A percentile compares a stretch with the other conserved stretches of the same genome.
phyloP scores from a whole-genome alignment of 2,888 invertebrate genomes.

The Rhogogaster chlorosoma region DNA sequence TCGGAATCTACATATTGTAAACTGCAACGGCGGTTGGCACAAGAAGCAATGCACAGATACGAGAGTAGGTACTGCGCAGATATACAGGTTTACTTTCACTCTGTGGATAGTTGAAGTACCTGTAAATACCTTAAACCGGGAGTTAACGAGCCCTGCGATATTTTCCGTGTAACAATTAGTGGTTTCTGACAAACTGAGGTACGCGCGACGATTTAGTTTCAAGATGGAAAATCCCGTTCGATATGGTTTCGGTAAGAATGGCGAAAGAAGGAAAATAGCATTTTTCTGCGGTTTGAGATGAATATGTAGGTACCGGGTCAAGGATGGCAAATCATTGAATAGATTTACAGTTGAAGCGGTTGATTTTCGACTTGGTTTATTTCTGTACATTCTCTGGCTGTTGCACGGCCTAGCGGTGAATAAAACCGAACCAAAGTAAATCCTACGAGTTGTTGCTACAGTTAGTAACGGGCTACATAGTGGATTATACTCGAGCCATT shows the following conservation, averaged over 20 bases:
- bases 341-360: slow-evolving; percentile 42
- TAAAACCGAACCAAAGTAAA: slow-evolving; percentile 30
- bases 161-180: background rate
- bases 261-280: background rate
- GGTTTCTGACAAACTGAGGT: too few relatives aligned
- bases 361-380: slow-evolving; percentile 34
- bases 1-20: background rate
- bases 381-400: slow-evolving; percentile 5
- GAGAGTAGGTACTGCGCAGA: background rate
- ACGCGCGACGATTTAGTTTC: too few relatives aligned
- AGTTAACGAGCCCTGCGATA: background rate
- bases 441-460: slow-evolving; percentile 38
- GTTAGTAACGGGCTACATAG: slow-evolving; percentile 35
- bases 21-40: slow-evolving; percentile 20
- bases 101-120: background rate
- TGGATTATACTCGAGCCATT: background rate
- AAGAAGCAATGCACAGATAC: background rate
- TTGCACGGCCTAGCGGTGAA: slow-evolving; percentile 22
- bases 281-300: background rate
- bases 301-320: background rate
- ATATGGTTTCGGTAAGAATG: background rate
- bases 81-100: slow-evolving; percentile 44
- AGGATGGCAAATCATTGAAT: slow-evolving; percentile 25
- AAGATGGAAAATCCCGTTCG: background rate
- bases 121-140: background rate